Conservation (phyloP, 2,113 vertebrate genomes). For the Sinocyclocheilus rhinocerous region DNA sequence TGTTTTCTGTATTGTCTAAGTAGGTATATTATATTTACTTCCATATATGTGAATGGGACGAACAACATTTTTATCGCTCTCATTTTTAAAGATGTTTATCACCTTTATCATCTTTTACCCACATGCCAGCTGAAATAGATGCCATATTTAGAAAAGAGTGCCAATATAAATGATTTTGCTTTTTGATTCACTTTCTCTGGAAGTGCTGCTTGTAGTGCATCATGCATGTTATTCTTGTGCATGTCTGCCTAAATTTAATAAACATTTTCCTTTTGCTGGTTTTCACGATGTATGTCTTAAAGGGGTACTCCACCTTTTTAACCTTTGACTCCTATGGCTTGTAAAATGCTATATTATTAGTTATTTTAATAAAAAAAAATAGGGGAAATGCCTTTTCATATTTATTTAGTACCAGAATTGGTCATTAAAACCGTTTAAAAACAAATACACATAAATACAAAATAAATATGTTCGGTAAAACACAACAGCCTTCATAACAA, state of each 20-base stretch:
- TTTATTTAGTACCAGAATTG: background rate
- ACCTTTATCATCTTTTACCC: background rate
- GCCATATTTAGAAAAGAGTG: conserved; percentile 11
- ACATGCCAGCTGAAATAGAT: conserved; percentile 11
- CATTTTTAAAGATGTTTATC: background rate
- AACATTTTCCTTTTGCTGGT: conserved; percentile 42
- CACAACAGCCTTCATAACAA: background rate
- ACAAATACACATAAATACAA: background rate
- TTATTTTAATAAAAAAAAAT: background rate
- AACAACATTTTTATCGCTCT: background rate
- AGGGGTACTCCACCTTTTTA: background rate
- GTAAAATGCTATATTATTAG: background rate
- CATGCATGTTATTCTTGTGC: conserved; percentile 62
- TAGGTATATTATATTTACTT: background rate
- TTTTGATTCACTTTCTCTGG: conserved; percentile 45
- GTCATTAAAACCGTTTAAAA: background rate
- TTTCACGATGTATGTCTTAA: conserved; percentile 16
- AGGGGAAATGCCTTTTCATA: background rate
- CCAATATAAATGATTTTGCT: conserved; percentile 19
- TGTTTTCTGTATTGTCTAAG: conserved; percentile 34
- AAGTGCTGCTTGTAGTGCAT: conserved; percentile 42
- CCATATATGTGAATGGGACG: conserved; percentile 4
- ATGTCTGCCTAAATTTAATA: conserved; percentile 54
- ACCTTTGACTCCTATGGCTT: background rate
- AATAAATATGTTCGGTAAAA: background rate